phyloP scores from a whole-genome alignment of 2,888 invertebrate species.

The Drosophila mettleri region DNA sequence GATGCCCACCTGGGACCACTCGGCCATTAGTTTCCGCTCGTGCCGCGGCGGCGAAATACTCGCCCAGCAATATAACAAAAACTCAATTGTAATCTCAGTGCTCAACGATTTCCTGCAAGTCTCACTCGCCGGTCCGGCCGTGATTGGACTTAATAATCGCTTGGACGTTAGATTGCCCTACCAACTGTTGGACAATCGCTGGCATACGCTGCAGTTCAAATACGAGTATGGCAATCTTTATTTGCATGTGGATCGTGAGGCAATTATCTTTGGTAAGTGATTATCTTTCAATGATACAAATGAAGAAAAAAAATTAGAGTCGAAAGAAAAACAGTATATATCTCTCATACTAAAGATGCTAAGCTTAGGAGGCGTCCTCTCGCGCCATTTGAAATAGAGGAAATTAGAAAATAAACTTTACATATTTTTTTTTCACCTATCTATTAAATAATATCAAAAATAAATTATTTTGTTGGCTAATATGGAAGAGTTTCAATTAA shows the following conservation, averaged over 20 bases:
- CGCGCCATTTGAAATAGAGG: not conserved
- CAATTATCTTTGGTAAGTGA: conserved; percentile 83
- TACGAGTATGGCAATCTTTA: conserved; percentile 85
- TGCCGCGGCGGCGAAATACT: conserved; percentile 91
- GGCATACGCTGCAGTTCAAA: conserved; percentile 88
- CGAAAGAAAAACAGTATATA: not conserved
- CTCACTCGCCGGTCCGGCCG: conserved; percentile 85
- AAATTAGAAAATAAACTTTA: not conserved
- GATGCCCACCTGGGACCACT: conserved; percentile 91
- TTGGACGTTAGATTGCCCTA: conserved; percentile 89
- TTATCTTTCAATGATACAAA: not conserved
- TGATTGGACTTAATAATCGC: conserved; percentile 86
- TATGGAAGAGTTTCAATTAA: too few relatives aligned
- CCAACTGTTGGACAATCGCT: conserved; percentile 91
- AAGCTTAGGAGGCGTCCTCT: too few relatives aligned
- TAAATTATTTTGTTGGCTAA: too few relatives aligned
- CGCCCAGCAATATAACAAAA: conserved; percentile 89
- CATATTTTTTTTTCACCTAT: too few relatives aligned
- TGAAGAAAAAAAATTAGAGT: not conserved
- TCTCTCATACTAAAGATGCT: not conserved
- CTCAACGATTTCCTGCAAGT: conserved; percentile 87
- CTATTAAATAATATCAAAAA: too few relatives aligned
- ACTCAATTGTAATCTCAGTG: conserved; percentile 88
- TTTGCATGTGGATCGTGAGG: conserved; percentile 84
- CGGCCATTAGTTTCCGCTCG: conserved; percentile 92